A percentile compares a stretch with the other conserved stretches of the same genome.
Conservation (phyloP, 2,113 vertebrate species). For the Carassius auratus region DNA sequence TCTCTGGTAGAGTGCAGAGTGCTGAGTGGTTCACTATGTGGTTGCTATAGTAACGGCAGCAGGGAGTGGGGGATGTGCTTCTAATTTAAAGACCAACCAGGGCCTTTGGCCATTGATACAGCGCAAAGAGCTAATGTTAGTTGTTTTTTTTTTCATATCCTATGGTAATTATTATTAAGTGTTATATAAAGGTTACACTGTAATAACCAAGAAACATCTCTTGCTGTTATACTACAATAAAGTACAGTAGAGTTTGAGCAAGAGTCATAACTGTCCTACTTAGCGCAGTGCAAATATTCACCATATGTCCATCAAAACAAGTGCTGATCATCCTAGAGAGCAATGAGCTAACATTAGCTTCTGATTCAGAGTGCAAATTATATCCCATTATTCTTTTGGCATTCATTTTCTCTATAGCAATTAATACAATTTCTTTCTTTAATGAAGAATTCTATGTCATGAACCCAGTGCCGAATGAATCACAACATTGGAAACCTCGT, state of each 20-base stretch:
- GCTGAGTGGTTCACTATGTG: constrained; percentile 53
- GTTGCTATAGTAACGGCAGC: constrained; percentile 66
- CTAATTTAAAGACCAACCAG: constrained; percentile 61
- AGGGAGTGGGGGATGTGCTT: constrained; percentile 53
- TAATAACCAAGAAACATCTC: neutral
- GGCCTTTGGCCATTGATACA: constrained; percentile 41
- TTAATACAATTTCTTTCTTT: neutral
- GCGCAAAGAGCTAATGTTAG: neutral
- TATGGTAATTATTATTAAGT: neutral
- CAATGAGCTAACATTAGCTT: constrained; percentile 16
- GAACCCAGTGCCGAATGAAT: neutral
- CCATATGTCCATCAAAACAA: constrained; percentile 30
- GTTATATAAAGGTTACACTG: neutral
- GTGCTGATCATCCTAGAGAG: neutral
- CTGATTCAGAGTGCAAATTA: constrained; percentile 13
- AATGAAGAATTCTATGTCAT: neutral
- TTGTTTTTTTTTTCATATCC: neutral
- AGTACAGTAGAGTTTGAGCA: neutral
- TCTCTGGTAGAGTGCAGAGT: constrained; percentile 32
- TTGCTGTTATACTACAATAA: constrained; percentile 9
- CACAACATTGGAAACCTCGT: neutral
- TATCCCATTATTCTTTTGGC: neutral
- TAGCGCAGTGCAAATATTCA: constrained; percentile 13
- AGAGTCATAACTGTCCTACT: constrained; percentile 38
- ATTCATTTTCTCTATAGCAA: neutral